Evolutionary conservation across 2,797 vertebrate species (phyloP).

Genomic region (Petrocephalus sullivani): DNA sequence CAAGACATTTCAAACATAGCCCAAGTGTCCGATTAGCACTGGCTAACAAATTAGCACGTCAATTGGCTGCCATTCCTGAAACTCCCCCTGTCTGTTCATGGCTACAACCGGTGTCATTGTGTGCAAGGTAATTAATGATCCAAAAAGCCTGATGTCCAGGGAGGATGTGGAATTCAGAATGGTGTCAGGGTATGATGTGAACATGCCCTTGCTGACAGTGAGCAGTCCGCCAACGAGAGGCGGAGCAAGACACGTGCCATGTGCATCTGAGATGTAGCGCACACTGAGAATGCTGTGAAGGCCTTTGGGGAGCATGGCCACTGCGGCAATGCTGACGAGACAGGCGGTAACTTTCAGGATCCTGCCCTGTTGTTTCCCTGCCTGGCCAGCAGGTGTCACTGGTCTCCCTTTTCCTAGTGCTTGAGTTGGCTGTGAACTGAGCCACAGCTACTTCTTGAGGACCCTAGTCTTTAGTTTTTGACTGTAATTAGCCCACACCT

Average conservation of each 20-base stretch:
- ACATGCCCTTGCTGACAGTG: not conserved
- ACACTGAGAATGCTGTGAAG: not conserved
- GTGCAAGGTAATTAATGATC: not conserved
- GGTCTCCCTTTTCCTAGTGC: not conserved
- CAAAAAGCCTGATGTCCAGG: not conserved
- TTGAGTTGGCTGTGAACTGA: not conserved
- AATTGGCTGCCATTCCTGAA: not conserved
- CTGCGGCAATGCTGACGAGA: not conserved
- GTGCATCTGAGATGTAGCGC: not conserved
- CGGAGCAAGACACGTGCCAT: not conserved
- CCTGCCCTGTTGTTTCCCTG: not conserved
- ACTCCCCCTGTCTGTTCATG: not conserved
- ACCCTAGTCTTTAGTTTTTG: not conserved
- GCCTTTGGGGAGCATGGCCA: not conserved
- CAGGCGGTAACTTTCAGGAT: not conserved
- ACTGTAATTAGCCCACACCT: not conserved
- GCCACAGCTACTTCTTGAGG: not conserved
- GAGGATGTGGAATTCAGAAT: not conserved
- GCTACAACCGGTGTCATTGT: not conserved
- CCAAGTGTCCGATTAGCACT: not conserved
- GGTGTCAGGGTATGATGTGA: not conserved
- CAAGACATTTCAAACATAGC: not conserved
- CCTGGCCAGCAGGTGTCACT: not conserved
- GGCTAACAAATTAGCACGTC: not conserved
- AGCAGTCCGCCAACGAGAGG: not conserved